Conservation (phyloP, 2,797 vertebrate genomes). For the Cynodonichthys magdalenae region DNA sequence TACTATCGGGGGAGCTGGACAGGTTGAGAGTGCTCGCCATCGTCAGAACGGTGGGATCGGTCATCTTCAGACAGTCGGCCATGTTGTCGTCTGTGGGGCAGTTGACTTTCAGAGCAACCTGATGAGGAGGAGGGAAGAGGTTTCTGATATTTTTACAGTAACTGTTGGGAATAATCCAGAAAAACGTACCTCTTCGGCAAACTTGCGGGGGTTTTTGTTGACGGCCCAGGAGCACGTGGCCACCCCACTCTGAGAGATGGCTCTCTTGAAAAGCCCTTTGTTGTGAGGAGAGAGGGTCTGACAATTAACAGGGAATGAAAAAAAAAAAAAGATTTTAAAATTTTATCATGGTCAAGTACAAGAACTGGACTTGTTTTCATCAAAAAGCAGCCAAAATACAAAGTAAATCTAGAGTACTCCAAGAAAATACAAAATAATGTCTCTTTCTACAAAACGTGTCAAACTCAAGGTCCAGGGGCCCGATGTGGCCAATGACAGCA, state of each 20-base stretch:
- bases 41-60: conserved; percentile 80
- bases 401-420: no score
- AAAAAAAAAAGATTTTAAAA: not conserved
- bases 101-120: conserved; percentile 79
- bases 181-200: conserved; percentile 81
- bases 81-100: conserved; percentile 81
- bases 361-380: no score
- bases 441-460: no score
- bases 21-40: conserved; percentile 79
- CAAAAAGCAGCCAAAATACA: no score
- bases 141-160: not conserved
- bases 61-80: conserved; percentile 84
- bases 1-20: conserved; percentile 58
- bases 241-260: conserved; percentile 92
- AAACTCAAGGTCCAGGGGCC: no score
- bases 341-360: no score
- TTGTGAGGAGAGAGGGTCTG: conserved; percentile 89
- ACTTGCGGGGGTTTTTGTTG: conserved; percentile 83
- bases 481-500: no score
- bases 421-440: no score
- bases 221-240: conserved; percentile 86
- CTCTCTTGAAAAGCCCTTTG: conserved; percentile 88
- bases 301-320: not conserved
- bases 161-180: not conserved
- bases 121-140: not conserved